Percentiles rank a stretch among this genome's conserved stretches.
Conservation (phyloP, 2,797 vertebrate genomes). For the Typhlichthys subterraneus region DNA sequence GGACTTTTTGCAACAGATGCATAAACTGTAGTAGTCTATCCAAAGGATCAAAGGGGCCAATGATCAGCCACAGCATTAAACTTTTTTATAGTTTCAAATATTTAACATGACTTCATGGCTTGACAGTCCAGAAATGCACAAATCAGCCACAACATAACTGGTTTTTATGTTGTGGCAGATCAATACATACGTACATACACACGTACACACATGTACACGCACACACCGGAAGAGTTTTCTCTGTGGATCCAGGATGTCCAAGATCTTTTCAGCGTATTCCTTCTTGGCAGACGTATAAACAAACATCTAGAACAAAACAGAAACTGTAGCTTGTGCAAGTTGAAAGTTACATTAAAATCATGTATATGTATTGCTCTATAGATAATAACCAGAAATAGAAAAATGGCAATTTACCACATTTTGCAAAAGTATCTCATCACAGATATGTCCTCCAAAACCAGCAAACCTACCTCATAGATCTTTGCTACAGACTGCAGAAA, state of each 20-base stretch:
- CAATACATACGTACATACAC: background rate
- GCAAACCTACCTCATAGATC: conserved; percentile 78
- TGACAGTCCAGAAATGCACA: too few relatives aligned
- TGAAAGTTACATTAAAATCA: too few relatives aligned
- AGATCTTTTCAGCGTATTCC: conserved; percentile 83
- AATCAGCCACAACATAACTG: too few relatives aligned
- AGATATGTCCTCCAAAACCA: background rate
- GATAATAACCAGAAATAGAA: background rate
- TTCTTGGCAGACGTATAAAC: conserved; percentile 86
- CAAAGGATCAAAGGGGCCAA: too few relatives aligned
- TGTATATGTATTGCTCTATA: background rate
- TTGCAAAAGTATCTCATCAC: background rate
- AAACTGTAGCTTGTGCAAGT: conserved; percentile 25
- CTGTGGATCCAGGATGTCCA: conserved; percentile 83
- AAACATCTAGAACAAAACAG: conserved; percentile 78
- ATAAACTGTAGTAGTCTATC: too few relatives aligned
- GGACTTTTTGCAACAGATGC: background rate
- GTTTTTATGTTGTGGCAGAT: too few relatives aligned
- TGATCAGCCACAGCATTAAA: too few relatives aligned
- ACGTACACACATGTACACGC: background rate
- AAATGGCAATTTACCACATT: too few relatives aligned
- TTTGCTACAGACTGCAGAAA: conserved; percentile 83
- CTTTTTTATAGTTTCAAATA: too few relatives aligned
- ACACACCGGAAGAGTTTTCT: conserved; percentile 83
- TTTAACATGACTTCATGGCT: too few relatives aligned